Base-by-base conservation (phyloP, 2,113 vertebrate genomes). In the Pedionomus torquatus region DNA sequence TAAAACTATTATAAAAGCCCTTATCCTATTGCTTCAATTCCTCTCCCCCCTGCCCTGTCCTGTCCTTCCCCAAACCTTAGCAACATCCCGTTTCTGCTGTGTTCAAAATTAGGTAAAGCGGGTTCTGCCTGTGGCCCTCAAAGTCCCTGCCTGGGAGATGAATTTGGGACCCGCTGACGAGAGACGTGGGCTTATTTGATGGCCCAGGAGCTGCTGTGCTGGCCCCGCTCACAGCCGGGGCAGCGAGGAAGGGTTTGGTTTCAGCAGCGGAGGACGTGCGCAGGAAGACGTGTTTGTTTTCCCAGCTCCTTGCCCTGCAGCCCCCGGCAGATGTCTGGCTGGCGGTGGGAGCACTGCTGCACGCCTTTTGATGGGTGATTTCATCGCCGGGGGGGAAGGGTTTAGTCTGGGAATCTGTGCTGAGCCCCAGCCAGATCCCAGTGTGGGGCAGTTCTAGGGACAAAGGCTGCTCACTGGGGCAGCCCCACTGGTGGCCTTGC, bases 231-330 rank as follows among this genome's bases (percentile, higher is more conserved):
- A 3, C 2, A 31, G 41, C 41, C 5, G 0, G 46, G 71, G 23
- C 52, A 24, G 18, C 2, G 17, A 58, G 30, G 37, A 30, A 3
- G 35, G 37, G 30, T 76, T 66, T 43, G 46, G 48, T 91, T 63
- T 49, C 46, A 39, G 87, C 83, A 49, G 48, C 0, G 0, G 64
- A 52, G 55, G 11, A 65, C 2, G 2, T 10, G 26, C 0, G 1
- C 21, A 30, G 85, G 88, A 71, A 52, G n/a, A 24, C 0, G 6
- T 28, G 79, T 74, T 85, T 78, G 31, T 60, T 37, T 63, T 76
- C 54, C 74, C 58, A 76, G 17, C 72, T 83, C 81, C 88, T 76
- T 71, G 51, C 52, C 71, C 54, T 31, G 76, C 66, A 49, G 81
- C 68, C 51, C 31, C 12, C 2, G 0, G 61, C 81, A 83, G 81